Evolutionary conservation across 2,797 vertebrate species (phyloP), one percentile per base, ranked within the genome.

Genomic region (Hyperoplus immaculatus): DNA sequence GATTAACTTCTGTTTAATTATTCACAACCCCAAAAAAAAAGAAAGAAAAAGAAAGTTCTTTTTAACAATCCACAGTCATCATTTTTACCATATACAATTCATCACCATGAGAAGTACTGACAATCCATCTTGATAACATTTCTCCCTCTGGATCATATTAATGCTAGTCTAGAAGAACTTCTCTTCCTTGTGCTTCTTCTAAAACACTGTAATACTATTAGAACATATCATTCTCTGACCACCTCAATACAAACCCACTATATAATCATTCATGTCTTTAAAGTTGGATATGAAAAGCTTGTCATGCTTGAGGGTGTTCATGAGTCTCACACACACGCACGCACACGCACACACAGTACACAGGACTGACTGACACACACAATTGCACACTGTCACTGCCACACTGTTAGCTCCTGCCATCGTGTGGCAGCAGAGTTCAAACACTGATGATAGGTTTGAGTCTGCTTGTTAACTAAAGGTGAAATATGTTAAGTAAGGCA

Each of bases 1-100:
- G 89, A 93, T 94, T 90, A 94, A 92, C 81, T 90, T 92, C 84
- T 88, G 86, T 94, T 95, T 95, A 93, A 86, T 93, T 94, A 88
- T 92, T 88, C 89, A 94, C 92, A 93, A 87, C 85, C 85, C 82
- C 87, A 75, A 84, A 85, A 80, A 74, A 88, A 69, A 16, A 78
- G 57, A 85, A 74, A 82, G 14, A 83, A 91, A 90, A 80, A 9
- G 51, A 75, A 87, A 85, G 86, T 63, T 62, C 65, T 90, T 60
- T 89, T 90, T 81, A 91, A 93, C 88, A 91, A 90, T 89, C 82
- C 92, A 93, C 89, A 92, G 85, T 90, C 90, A 89, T 70, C 67
- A 54, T 84, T 74, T 82, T 92, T 86, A 80, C 74, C 61, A 55
- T 77, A 56, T 69, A 29, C 55, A 65, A 63, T 73, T 78, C 72